Evolutionary conservation across 1,140 invertebrate species (phyloP).

Genomic region (Neodiprion lecontei): DNA sequence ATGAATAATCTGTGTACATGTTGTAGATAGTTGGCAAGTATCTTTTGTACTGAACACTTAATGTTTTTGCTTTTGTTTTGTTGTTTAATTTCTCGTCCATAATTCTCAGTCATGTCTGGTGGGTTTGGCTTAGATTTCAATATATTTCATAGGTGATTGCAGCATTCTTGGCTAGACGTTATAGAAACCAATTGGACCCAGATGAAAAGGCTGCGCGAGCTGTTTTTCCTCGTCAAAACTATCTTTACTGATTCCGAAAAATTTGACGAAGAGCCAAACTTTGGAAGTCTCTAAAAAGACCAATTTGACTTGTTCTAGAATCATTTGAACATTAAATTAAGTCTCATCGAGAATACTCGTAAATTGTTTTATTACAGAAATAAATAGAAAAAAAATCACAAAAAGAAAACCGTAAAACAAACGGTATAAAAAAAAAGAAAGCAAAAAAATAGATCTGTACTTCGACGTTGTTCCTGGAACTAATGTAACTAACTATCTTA

Average conservation of each 20-base stretch:
- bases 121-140: too few species aligned
- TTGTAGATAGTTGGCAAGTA: too few species aligned
- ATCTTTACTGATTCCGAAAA: conserved; percentile 54
- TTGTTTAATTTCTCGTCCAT: too few species aligned
- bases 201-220: conserved; percentile 71
- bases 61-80: too few species aligned
- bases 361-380: conserved; percentile 16
- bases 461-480: background rate
- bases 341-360: conserved; percentile 27
- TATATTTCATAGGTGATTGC: conserved; percentile 71
- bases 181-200: conserved; percentile 77
- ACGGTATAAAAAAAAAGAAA: background rate
- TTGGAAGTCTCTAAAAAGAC: too few species aligned
- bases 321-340: conserved; percentile 12
- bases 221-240: conserved; percentile 72
- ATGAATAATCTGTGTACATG: too few species aligned
- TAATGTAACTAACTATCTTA: too few species aligned
- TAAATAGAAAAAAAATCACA: conserved; percentile 4
- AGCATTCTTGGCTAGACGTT: conserved; percentile 75
- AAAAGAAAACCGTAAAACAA: conserved; percentile 5
- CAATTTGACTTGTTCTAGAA: background rate
- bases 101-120: too few species aligned
- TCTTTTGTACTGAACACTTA: too few species aligned
- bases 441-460: conserved; percentile 20
- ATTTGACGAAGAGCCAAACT: background rate